Evolutionary conservation across 2,797 vertebrate species (phyloP), one percentile per base, ranked within the genome.

Genomic region (Acridotheres tristis): DNA sequence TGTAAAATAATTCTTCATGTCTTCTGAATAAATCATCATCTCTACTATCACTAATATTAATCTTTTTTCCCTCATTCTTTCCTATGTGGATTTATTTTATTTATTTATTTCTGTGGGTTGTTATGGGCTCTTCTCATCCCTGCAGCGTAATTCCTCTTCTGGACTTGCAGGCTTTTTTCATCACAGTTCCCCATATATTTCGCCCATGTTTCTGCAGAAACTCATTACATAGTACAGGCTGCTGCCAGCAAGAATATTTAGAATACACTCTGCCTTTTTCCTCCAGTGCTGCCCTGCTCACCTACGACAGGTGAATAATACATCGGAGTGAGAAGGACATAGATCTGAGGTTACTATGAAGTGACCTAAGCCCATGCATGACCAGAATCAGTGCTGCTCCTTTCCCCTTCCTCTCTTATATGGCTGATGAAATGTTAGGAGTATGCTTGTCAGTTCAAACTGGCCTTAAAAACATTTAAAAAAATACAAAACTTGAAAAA

Each of bases 131-230:
- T 87, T 94, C 77, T 94, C 40, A 86, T 82, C 55, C 66, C 10
- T 61, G 55, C 8, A 3, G 40, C 68, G 45, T 61, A 58, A 75
- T 97, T 95, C 93, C 50, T 95, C 21, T 90, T 96, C 73, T 95
- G 57, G 79, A 90, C 58, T 89, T 89, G 22, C 13, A 72, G 61
- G 48, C 50, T 63, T 96, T 97, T 96, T 95, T 93, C 90, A 90
- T 95, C 91, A 73, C 61, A 65, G 59, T 83, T 91, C 58, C 47
- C 79, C 86, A 20, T 57, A 48, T 85, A 74, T 95, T 95, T 97
- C 83, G 80, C 15, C 22, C 13, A 7, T 90, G 71, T 92, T 92
- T 85, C 85, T 91, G 16, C 13, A 78, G 66, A 74, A 94, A 89
- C 45, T 61, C 66, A 59, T 89, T 95, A 48, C 27, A 26, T 45